Base-by-base conservation (phyloP, 2,797 vertebrate genomes). In the Myripristis murdjan region DNA sequence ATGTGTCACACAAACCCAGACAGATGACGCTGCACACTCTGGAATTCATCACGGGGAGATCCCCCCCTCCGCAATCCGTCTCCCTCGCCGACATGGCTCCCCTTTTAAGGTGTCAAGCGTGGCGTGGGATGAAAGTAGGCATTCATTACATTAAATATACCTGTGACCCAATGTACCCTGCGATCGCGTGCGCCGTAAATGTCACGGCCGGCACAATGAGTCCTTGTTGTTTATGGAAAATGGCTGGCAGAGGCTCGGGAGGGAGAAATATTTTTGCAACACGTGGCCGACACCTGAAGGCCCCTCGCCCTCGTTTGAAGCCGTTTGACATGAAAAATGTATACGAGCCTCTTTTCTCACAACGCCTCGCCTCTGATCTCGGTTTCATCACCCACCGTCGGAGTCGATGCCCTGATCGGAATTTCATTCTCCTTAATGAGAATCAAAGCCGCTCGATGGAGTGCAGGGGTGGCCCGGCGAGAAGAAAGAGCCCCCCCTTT, bases 91-190 rank as follows among this genome's bases (percentile, higher is more conserved):
- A 81, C 85, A 33, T 1, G 6, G 22, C 64, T 46, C 18, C 77
- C 86, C 88, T 89, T 91, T 89, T 89, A 92, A 89, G 89, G 89
- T 57, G 74, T 39, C 52, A 56, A 80, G 75, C 71, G 60, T 75
- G 76, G 78, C 54, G 22, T 11, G 10, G 51, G 69, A 86, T 86
- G 81, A 85, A 89, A 90, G 83, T 26, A 54, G 56, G 55, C 65
- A 53, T 80, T 78, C 64, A 68, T 83, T 73, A 79, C 80, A 57
- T 76, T 84, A 79, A 83, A 76, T 79, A 71, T 31, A 78, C 77
- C 67, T 69, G 76, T 43, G 44, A 61, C 46, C 41, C 16, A 2
- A 24, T 1, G 18, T 56, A 46, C 35, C 48, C 37, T 9, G 4
- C 23, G 14, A 37, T 28, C 60, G 67, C 64, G 52, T 5, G 1